Evolutionary conservation across 1,140 invertebrate genomes (phyloP), one percentile per base, ranked within the genome.

Genomic region (Drosophila melanica): DNA sequence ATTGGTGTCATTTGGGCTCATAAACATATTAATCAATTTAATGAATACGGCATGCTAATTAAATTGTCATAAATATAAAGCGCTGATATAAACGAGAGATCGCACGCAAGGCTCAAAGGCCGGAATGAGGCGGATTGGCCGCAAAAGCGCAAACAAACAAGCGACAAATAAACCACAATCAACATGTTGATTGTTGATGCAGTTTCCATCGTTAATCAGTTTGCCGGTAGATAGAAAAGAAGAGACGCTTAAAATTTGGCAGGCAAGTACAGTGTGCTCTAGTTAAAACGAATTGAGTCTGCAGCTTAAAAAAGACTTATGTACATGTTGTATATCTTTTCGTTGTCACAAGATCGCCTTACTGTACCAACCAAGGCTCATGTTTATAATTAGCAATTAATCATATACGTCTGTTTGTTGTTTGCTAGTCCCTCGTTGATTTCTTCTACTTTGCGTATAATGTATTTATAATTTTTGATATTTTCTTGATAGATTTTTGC

Each of bases 401-500:
- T 85, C 78, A 86, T 53, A 30, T 41, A 72, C 54, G 63, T 57
- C 65, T 77, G 78, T 57, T 76, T 35, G 33, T 33, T 30, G 81
- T 81, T 65, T 50, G 70, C 63, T 50, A 35, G n/a, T 3, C 20
- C 35, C 16, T 72, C 59, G 75, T 65, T 70, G 60, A 87, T 81
- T 67, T 87, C 70, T 86, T 85, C 82, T 70, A 75, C 60, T 65
- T 23, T 39, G 14, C 20, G n/a, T 30, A 35, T 18, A 69, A 67
- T 82, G 33, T 59, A 73, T 71, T 67, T 68, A 47, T 64, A 77
- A 42, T 51, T 74, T 59, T 59, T 77, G 50, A 76, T 76, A 80
- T 78, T 81, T 64, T 50, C 51, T 59, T 85, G 65, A 81, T 81
- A 81, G 81, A 87, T 87, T 86, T 86, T 69, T 81, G 81, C 81